Conservation (phyloP, 2,113 vertebrate genomes). For the Neodon shergylaensis region DNA sequence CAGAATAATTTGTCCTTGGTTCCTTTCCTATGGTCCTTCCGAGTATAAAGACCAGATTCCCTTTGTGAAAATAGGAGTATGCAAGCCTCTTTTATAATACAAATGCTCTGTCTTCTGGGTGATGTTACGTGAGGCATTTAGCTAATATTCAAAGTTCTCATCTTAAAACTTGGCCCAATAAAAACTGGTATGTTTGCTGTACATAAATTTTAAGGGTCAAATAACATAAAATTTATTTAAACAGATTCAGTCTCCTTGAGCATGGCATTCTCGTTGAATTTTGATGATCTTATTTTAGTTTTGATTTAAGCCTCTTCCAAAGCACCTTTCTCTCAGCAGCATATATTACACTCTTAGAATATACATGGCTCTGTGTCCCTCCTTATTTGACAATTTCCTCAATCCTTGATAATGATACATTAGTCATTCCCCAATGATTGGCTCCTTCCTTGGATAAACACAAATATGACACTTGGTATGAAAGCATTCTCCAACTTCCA, state of each 20-base stretch:
- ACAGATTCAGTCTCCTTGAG: background rate
- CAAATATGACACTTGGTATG: background rate
- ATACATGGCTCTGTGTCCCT: fast-evolving
- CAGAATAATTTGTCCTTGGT: constrained; percentile 59
- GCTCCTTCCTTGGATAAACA: background rate
- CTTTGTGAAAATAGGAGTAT: constrained; percentile 24
- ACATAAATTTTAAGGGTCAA: background rate
- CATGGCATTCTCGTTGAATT: background rate
- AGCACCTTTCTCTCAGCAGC: background rate
- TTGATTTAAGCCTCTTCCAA: background rate
- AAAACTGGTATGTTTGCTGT: background rate
- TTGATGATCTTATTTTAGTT: background rate
- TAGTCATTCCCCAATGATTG: background rate
- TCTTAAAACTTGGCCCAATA: background rate
- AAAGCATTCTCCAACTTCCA: background rate
- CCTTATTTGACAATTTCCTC: background rate
- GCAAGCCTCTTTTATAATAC: background rate
- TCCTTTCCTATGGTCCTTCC: constrained; percentile 7
- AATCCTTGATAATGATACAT: background rate
- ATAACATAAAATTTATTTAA: constrained; percentile 18
- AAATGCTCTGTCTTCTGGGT: background rate
- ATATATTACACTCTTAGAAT: background rate
- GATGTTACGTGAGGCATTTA: background rate
- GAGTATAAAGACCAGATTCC: background rate
- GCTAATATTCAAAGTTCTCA: background rate